These are phyloP conservation scores for Perca fluviatilis DNA, from an alignment of 2,113 vertebrate genomes.

Conservation along the genomic window DNA sequence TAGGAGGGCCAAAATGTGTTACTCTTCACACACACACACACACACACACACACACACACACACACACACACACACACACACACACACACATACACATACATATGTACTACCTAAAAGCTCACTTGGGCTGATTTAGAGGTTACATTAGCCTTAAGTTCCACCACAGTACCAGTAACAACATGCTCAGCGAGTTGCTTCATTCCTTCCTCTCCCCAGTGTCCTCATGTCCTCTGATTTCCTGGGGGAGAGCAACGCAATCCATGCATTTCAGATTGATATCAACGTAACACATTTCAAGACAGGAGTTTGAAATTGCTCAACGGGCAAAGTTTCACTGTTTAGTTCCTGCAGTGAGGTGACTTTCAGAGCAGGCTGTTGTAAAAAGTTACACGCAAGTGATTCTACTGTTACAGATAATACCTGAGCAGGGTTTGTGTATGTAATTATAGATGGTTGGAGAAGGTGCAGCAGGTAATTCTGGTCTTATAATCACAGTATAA, in stretches of 20 bases:
- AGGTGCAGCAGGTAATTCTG: background rate
- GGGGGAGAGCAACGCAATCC: background rate
- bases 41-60: too few relatives aligned
- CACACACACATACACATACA: background rate
- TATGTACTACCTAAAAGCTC: slow-evolving; percentile 4
- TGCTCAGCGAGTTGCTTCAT: slow-evolving; percentile 37
- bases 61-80: background rate
- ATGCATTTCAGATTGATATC: background rate
- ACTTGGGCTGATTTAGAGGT: background rate
- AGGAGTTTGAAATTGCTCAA: slow-evolving; percentile 17
- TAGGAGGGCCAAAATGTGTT: too few relatives aligned
- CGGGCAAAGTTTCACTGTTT: background rate
- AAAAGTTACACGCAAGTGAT: background rate
- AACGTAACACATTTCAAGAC: background rate
- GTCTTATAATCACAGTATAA: background rate
- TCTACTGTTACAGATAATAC: background rate
- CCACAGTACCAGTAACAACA: slow-evolving; percentile 38
- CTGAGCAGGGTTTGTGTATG: background rate
- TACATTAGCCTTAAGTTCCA: background rate
- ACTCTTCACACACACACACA: too few relatives aligned
- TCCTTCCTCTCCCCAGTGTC: slow-evolving; percentile 1
- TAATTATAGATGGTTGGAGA: background rate
- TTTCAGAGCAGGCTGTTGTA: background rate
- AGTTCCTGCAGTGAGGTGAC: background rate
- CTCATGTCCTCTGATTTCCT: background rate